These are phyloP conservation scores for Urocynchramus pylzowi DNA, from an alignment of 2,113 vertebrate species.

Conservation along the genomic window DNA sequence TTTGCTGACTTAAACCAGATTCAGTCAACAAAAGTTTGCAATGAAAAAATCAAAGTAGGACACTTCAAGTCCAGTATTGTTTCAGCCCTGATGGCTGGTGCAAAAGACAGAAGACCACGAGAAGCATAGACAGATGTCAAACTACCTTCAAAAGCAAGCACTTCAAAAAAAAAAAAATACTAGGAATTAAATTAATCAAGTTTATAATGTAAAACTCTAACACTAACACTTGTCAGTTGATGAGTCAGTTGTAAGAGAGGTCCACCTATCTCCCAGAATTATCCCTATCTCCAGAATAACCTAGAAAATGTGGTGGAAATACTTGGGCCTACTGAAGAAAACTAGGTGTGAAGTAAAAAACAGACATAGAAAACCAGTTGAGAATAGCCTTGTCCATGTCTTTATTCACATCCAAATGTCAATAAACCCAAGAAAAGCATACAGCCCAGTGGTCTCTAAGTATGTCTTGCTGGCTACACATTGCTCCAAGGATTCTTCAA, in stretches of 20 bases:
- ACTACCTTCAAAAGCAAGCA: neutral
- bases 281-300: neutral
- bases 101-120: neutral
- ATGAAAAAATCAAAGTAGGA: neutral
- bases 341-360: neutral
- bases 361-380: neutral
- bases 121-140: neutral
- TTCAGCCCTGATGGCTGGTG: neutral
- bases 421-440: neutral
- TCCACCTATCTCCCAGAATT: no score
- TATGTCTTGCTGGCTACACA: neutral
- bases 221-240: neutral
- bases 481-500: neutral
- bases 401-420: neutral
- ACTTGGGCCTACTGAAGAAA: neutral
- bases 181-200: neutral
- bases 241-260: neutral
- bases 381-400: neutral
- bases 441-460: neutral
- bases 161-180: neutral
- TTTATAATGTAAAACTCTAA: neutral
- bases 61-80: neutral
- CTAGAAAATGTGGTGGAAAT: neutral
- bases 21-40: slow-evolving; percentile 7
- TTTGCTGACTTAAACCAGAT: slow-evolving; percentile 1